A percentile compares a stretch with the other conserved stretches of the same genome.
These are phyloP conservation scores for Loripinus fragilis DNA, from an alignment of 2,888 invertebrate genomes.

Conservation along the genomic window DNA sequence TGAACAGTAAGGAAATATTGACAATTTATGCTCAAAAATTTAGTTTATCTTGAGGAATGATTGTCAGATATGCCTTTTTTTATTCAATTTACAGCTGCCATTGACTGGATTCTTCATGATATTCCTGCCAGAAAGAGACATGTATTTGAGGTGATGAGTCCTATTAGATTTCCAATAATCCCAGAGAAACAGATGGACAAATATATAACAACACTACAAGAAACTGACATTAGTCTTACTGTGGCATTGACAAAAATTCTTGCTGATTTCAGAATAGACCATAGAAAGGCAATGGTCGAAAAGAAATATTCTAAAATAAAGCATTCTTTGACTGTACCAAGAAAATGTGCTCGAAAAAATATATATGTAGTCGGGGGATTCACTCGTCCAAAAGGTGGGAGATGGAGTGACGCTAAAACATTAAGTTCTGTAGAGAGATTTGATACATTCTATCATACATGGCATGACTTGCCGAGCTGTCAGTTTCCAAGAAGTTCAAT, in stretches of 20 bases:
- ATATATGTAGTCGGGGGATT: conserved; percentile 95
- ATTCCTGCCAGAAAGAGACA: conserved; percentile 90
- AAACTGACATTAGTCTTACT: conserved; percentile 91
- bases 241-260: conserved; percentile 87
- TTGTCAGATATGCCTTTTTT: too few species aligned
- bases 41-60: too few species aligned
- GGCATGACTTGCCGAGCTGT: conserved; percentile 86
- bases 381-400: conserved; percentile 91
- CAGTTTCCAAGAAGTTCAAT: conserved; percentile 93
- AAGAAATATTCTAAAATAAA: conserved; percentile 41
- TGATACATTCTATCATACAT: conserved; percentile 77
- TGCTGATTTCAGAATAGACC: conserved; percentile 69
- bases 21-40: too few species aligned
- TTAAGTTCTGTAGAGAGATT: conserved; percentile 93
- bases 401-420: conserved; percentile 88
- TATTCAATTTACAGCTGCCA: conserved; percentile 87
- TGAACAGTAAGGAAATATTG: too few species aligned
- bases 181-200: conserved; percentile 86
- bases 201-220: conserved; percentile 90
- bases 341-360: conserved; percentile 93
- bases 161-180: conserved; percentile 92
- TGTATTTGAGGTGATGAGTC: conserved; percentile 93
- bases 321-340: conserved; percentile 86
- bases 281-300: conserved; percentile 50
- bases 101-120: conserved; percentile 94